A percentile compares a stretch with the other conserved stretches of the same genome.
These are phyloP conservation scores for Camponotus fellah DNA, from an alignment of 2,888 invertebrate species.

Conservation along the genomic window DNA sequence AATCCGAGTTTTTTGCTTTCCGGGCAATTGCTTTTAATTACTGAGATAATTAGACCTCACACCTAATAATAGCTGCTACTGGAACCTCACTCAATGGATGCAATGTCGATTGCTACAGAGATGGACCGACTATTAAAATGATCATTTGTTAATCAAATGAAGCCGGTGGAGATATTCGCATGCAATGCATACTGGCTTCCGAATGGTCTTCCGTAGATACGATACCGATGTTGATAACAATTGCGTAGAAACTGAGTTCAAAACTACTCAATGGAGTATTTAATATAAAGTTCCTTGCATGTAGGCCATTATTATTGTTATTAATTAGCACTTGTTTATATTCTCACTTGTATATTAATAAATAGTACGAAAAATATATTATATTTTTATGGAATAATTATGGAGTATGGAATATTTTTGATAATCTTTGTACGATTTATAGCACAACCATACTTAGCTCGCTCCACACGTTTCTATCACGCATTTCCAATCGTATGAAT, in stretches of 20 bases:
- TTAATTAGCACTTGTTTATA: neutral
- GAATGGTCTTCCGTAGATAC: too few relatives aligned
- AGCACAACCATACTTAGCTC: slow-evolving; percentile 36
- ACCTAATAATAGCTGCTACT: too few relatives aligned
- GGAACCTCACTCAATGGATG: too few relatives aligned
- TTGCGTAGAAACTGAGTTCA: neutral
- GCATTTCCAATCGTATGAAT: slow-evolving; percentile 63
- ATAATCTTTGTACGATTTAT: slow-evolving; percentile 19
- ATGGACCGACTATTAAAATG: too few relatives aligned
- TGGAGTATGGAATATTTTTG: slow-evolving; percentile 5
- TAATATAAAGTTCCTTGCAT: slow-evolving; percentile 16
- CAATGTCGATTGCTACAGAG: too few relatives aligned
- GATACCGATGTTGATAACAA: neutral
- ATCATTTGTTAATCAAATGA: too few relatives aligned
- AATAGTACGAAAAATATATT: neutral
- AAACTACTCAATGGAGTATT: neutral
- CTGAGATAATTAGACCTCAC: too few relatives aligned
- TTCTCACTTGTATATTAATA: neutral
- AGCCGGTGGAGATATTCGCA: too few relatives aligned
- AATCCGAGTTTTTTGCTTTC: too few relatives aligned
- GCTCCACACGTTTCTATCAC: slow-evolving; percentile 44
- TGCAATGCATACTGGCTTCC: too few relatives aligned
- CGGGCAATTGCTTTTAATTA: too few relatives aligned
- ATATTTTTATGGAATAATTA: neutral
- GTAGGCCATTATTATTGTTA: slow-evolving; percentile 30